A percentile compares a stretch with the other conserved stretches of the same genome.
These are phyloP conservation scores for Mythimna pallens DNA, from an alignment of 2,888 invertebrate genomes.

Conservation along the genomic window DNA sequence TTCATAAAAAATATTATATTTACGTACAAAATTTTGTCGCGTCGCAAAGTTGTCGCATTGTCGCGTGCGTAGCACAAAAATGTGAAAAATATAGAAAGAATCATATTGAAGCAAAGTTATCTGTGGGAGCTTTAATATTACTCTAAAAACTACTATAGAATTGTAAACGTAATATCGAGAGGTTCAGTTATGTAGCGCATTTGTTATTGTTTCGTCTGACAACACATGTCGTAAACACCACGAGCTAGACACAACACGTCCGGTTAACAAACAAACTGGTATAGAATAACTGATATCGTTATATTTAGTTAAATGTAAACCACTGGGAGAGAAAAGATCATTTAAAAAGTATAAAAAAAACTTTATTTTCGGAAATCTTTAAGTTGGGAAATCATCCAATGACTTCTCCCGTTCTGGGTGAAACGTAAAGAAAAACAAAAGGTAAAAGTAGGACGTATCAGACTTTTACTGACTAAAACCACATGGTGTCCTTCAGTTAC, in stretches of 20 bases:
- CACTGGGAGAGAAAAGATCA: background rate
- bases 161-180: background rate
- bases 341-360: too few species aligned
- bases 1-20: background rate
- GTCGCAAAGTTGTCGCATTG: too few species aligned
- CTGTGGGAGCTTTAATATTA: background rate
- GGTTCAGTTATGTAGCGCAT: background rate
- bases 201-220: slow-evolving; percentile 33
- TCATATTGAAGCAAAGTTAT: background rate
- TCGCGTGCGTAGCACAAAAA: too few species aligned
- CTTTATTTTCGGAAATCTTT: too few species aligned
- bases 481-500: too few species aligned
- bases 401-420: too few species aligned
- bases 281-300: background rate
- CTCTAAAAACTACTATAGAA: background rate
- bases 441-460: too few species aligned
- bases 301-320: background rate
- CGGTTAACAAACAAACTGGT: background rate
- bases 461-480: too few species aligned
- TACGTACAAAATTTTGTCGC: too few species aligned
- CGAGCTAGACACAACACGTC: slow-evolving; percentile 39
- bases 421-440: too few species aligned
- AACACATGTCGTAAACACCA: slow-evolving; percentile 31
- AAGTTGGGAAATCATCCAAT: too few species aligned
- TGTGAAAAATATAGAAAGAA: too few species aligned